Base-by-base conservation (phyloP, 2,888 invertebrate genomes). In the Maniola hyperantus region DNA sequence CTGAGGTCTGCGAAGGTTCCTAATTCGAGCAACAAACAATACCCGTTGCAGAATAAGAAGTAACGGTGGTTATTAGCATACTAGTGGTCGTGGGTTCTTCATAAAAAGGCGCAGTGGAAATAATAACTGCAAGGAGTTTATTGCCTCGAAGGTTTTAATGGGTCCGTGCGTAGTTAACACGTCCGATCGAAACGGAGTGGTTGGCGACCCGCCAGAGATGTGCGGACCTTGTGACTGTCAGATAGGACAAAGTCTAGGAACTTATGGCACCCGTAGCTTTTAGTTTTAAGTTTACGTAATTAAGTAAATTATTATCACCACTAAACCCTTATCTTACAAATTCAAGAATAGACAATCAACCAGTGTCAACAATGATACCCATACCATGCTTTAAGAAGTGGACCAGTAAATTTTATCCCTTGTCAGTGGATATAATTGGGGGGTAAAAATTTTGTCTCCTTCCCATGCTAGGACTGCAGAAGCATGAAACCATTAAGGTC, bases 21-120 rank as follows among this genome's bases (percentile, higher is more conserved):
- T 88, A 89, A 89, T 89, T 90, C 85, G 78, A 81, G 80, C 87
- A 82, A 88, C 89, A 89, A 89, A 89, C 88, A 89, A 87, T 82
- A 79, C 84, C 85, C 87, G 87, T 84, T 85, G 87, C 83, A 80
- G 81, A 79, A 80, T 85, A 85, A 85, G 85, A 82, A 83, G 79
- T 79, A 79, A 81, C 81, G 81, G 78, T 77, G 79, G 69, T 70
- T 70, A 87, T 89, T 89, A 88, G 88, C 88, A 89, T 87, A 81
- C 80, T 83, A 83, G 84, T 84, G 81, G 82, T 71, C 76, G 77
- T 73, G 74, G 73, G 75, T 76, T 74, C 77, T 79, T 80, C 78
- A 82, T 82, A 81, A 83, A 82, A 84, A 80, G 73, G 76, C 76
- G 72, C 72, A 69, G 74, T 73, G 75, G 77, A 79, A 81, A 75